A percentile compares a stretch with the other conserved stretches of the same genome.
These are phyloP conservation scores for Caenorhabditis sp. DNA, from an alignment of 2,888 invertebrate species.

Conservation along the genomic window DNA sequence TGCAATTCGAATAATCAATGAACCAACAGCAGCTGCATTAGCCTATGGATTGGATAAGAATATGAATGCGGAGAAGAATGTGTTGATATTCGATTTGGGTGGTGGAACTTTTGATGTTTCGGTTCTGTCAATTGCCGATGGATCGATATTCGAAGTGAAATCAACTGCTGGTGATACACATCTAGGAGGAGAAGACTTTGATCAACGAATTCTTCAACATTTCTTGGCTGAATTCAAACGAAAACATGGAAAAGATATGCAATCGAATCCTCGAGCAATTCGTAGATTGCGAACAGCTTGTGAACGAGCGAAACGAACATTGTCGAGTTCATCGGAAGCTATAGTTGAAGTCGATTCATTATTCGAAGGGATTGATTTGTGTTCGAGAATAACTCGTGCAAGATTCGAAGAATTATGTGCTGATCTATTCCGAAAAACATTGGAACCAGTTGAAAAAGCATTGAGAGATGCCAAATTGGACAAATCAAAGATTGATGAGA, in stretches of 20 bases:
- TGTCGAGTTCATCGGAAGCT: slow-evolving; percentile 76
- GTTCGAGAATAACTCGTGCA: slow-evolving; percentile 92
- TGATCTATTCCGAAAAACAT: slow-evolving; percentile 91
- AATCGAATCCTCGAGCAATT: slow-evolving; percentile 83
- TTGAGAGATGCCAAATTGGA: slow-evolving; percentile 94
- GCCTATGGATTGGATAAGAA: slow-evolving; percentile 79
- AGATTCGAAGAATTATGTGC: slow-evolving; percentile 96
- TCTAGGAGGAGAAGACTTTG: slow-evolving; percentile 58
- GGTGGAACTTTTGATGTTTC: slow-evolving; percentile 75
- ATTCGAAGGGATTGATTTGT: slow-evolving; percentile 93
- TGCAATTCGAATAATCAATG: slow-evolving; percentile 73
- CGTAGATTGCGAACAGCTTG: slow-evolving; percentile 89
- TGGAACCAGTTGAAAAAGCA: slow-evolving; percentile 96
- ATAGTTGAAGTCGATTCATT: slow-evolving; percentile 89
- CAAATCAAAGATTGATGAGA: slow-evolving; percentile 75
- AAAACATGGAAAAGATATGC: slow-evolving; percentile 83
- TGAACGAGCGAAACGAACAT: slow-evolving; percentile 77
- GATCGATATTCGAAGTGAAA: slow-evolving; percentile 35
- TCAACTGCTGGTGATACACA: slow-evolving; percentile 81
- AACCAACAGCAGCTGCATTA: slow-evolving; percentile 78
- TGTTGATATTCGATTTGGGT: slow-evolving; percentile 69
- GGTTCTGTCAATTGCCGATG: slow-evolving; percentile 47
- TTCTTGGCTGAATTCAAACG: slow-evolving; percentile 72
- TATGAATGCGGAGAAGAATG: slow-evolving; percentile 47
- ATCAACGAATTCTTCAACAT: slow-evolving; percentile 71